These are phyloP conservation scores for Philopotamus ludificatus DNA, from an alignment of 1,140 invertebrate genomes.

Conservation along the genomic window DNA sequence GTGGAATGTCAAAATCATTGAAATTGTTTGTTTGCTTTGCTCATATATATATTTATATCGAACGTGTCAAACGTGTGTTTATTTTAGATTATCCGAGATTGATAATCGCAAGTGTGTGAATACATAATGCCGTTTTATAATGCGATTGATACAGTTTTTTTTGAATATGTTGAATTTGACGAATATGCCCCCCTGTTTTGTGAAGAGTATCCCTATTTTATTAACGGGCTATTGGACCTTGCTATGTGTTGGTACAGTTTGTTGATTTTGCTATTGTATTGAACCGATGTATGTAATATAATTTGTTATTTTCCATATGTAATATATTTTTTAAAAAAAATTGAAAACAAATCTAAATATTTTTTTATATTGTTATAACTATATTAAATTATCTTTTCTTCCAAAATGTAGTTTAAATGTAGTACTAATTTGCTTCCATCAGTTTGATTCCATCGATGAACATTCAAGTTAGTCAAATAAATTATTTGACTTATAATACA, in stretches of 20 bases:
- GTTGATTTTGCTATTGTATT: background rate
- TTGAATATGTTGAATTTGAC: background rate
- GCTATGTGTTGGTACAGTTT: background rate
- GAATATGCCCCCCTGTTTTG: background rate
- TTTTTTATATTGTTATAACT: background rate
- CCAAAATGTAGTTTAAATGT: no score
- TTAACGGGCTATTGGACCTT: background rate
- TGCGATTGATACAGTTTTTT: no score
- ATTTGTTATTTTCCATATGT: constrained; percentile 20
- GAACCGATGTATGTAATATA: background rate
- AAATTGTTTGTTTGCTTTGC: no score
- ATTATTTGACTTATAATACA: no score
- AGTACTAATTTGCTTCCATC: no score
- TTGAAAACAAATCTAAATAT: constrained; percentile 14
- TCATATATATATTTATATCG: no score
- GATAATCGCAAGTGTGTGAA: no score
- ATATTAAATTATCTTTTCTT: background rate
- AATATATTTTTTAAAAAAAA: constrained; percentile 25
- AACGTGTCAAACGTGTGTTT: background rate
- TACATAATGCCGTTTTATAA: no score
- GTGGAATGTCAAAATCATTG: no score
- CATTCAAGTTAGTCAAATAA: no score
- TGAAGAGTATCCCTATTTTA: background rate
- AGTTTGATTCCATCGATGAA: no score
- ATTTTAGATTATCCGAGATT: background rate